Conservation (phyloP, 2,113 vertebrate species). For the Tautogolabrus adspersus region DNA sequence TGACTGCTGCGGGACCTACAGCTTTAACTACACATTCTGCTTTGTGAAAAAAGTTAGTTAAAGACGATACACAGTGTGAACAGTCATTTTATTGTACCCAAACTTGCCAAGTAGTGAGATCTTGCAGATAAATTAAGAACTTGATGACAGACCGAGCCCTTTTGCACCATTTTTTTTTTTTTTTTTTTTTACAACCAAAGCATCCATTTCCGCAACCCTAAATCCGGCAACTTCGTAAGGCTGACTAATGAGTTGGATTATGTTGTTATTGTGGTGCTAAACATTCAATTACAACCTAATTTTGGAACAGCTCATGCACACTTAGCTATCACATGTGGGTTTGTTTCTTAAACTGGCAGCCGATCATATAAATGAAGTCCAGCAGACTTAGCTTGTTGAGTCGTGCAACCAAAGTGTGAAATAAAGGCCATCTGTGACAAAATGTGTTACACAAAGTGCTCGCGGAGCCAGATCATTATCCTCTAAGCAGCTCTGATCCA, state of each 20-base stretch:
- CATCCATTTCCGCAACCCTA: conserved; percentile 29
- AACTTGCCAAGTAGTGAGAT: not conserved
- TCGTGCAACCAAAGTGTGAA: conserved; percentile 61
- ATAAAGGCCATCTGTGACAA: conserved; percentile 70
- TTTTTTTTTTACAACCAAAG: conserved; percentile 9
- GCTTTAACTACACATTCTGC: not conserved
- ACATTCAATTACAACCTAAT: conserved; percentile 47
- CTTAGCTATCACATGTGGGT: conserved; percentile 52
- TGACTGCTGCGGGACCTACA: not conserved
- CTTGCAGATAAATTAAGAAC: conserved; percentile 9
- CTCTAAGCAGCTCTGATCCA: conserved; percentile 61
- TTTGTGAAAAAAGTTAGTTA: not conserved
- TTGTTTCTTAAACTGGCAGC: conserved; percentile 61
- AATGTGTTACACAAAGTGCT: conserved; percentile 68
- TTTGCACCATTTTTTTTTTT: not conserved
- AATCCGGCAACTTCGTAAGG: conserved; percentile 6
- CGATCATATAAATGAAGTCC: conserved; percentile 48
- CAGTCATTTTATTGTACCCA: not conserved
- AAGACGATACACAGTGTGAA: not conserved
- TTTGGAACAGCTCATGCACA: conserved; percentile 41
- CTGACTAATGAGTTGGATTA: conserved; percentile 22
- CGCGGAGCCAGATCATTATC: conserved; percentile 58
- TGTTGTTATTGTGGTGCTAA: conserved; percentile 34
- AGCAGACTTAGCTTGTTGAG: conserved; percentile 56
- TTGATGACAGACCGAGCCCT: not conserved